These are phyloP conservation scores for Bostrychus sinensis DNA, from an alignment of 2,113 vertebrate species.

Conservation along the genomic window DNA sequence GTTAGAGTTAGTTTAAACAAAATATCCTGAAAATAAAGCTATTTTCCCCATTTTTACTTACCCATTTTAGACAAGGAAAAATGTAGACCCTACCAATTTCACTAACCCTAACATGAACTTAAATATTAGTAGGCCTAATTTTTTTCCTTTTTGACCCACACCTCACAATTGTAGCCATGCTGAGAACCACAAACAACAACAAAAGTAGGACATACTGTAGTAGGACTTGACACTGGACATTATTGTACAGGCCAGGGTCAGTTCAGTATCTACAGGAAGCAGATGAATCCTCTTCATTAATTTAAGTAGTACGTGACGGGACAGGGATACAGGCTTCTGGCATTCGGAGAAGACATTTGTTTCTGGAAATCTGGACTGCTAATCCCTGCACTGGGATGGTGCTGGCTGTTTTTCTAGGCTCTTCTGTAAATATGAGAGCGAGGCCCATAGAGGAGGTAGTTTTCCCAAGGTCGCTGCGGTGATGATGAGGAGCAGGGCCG, in stretches of 20 bases:
- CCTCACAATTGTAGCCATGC: no score
- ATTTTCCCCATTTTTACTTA: no score
- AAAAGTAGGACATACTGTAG: conserved; percentile 5
- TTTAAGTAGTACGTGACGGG: conserved; percentile 16
- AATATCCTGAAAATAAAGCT: no score
- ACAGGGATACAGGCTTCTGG: conserved; percentile 33
- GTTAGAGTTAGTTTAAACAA: no score
- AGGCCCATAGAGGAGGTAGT: conserved; percentile 50
- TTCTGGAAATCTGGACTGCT: conserved; percentile 48
- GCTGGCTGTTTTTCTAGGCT: conserved; percentile 28
- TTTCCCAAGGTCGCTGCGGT: conserved; percentile 59
- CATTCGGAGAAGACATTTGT: conserved; percentile 33
- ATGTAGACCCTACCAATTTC: no score
- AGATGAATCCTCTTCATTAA: conserved; percentile 16
- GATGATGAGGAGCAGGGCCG: conserved; percentile 62
- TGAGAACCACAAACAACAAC: no score
- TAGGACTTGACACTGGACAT: conserved; percentile 4
- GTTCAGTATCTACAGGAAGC: conserved; percentile 1
- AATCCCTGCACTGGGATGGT: conserved; percentile 25
- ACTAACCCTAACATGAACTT: no score
- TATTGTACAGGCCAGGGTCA: conserved; percentile 22
- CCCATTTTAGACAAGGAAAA: no score
- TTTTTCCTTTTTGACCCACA: no score
- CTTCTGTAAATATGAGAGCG: conserved; percentile 29
- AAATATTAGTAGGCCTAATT: no score